Conservation (phyloP, 2,113 vertebrate genomes). For the Perca fluviatilis region DNA sequence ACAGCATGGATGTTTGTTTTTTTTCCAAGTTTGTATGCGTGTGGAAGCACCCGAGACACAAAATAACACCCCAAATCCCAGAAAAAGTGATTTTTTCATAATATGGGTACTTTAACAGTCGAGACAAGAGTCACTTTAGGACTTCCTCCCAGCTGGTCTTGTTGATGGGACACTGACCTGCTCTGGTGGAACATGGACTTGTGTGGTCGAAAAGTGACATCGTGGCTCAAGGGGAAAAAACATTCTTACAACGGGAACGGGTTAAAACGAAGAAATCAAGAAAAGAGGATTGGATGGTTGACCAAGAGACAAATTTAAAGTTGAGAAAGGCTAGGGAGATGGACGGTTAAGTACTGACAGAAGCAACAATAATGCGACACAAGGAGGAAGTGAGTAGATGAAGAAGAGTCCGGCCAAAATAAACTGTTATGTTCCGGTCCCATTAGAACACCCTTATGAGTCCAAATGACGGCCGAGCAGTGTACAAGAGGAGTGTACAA, state of each 20-base stretch:
- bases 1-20: too few relatives aligned
- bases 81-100: too few relatives aligned
- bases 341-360: constrained; percentile 9
- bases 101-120: neutral
- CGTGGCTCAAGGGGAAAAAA: neutral
- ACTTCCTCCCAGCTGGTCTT: constrained; percentile 34
- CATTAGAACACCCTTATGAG: constrained; percentile 41
- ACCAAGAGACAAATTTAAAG: constrained; percentile 8
- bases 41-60: too few relatives aligned
- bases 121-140: constrained; percentile 17
- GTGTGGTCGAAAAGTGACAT: neutral
- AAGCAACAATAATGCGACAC: constrained; percentile 18
- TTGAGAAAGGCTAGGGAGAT: constrained; percentile 26
- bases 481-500: constrained; percentile 15
- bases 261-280: constrained; percentile 8
- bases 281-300: neutral
- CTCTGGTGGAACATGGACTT: neutral
- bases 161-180: constrained; percentile 17
- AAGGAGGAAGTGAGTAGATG: constrained; percentile 51
- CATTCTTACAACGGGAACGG: neutral
- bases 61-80: too few relatives aligned
- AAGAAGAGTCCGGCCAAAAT: constrained; percentile 53
- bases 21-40: too few relatives aligned
- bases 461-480: neutral
- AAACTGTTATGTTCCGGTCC: constrained; percentile 65